A percentile compares a stretch with the other conserved stretches of the same genome.
Evolutionary conservation across 2,797 vertebrate species (phyloP).

Genomic region (Pseudopleuronectes americanus): DNA sequence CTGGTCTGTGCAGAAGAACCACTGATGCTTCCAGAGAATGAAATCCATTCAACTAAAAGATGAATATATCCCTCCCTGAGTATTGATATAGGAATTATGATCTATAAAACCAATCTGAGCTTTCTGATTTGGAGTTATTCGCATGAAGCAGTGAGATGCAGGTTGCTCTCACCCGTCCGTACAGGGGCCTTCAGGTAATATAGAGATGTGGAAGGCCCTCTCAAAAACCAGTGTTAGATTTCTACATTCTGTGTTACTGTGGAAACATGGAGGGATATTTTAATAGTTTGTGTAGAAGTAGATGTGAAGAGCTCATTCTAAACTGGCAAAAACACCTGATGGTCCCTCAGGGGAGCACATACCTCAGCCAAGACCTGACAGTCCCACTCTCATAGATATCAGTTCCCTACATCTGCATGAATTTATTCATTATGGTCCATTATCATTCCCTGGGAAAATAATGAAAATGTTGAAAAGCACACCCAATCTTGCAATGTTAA

Average conservation of each 20-base stretch:
- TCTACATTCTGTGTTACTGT: background rate
- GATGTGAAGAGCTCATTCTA: too few relatives aligned
- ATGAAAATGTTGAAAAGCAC: too few relatives aligned
- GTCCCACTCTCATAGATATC: too few relatives aligned
- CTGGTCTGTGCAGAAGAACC: background rate
- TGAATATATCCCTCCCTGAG: background rate
- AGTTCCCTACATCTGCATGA: too few relatives aligned
- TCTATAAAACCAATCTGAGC: background rate
- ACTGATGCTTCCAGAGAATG: conserved; percentile 12
- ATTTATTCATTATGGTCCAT: too few relatives aligned
- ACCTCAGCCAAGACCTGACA: too few relatives aligned
- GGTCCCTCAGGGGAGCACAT: too few relatives aligned
- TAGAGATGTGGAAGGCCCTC: background rate
- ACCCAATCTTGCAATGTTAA: too few relatives aligned
- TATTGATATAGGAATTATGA: conserved; percentile 11
- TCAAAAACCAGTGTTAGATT: background rate
- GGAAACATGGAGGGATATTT: background rate
- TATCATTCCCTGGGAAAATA: too few relatives aligned
- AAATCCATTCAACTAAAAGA: background rate
- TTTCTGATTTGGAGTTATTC: background rate
- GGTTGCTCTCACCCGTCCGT: background rate
- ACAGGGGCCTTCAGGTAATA: background rate
- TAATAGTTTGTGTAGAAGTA: too few relatives aligned
- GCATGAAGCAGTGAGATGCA: background rate
- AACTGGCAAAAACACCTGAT: too few relatives aligned